Conservation (phyloP, 1,140 invertebrate genomes). For the Cherax quadricarinatus region DNA sequence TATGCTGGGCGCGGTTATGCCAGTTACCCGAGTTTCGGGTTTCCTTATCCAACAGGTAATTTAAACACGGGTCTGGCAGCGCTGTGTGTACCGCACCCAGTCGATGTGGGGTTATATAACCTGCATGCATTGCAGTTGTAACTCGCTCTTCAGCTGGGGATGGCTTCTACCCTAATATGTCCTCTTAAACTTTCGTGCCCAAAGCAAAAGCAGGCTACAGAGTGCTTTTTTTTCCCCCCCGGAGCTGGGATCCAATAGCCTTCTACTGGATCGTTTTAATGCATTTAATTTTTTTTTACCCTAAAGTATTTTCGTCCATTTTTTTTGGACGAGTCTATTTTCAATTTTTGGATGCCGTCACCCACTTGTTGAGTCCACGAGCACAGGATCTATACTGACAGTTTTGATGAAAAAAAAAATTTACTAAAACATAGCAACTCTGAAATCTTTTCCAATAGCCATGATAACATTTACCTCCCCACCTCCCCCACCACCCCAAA, state of each 20-base stretch:
- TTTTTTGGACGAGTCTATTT: constrained; percentile 29
- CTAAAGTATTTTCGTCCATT: neutral
- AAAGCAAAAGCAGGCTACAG: neutral
- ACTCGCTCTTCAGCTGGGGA: constrained; percentile 55
- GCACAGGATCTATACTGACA: constrained; percentile 57
- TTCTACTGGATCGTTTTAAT: constrained; percentile 28
- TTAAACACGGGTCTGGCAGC: constrained; percentile 83
- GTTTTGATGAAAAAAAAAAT: constrained; percentile 20
- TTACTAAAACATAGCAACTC: constrained; percentile 55
- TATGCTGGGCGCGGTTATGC: constrained; percentile 95
- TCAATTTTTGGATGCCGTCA: constrained; percentile 50
- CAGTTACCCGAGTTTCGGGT: constrained; percentile 97
- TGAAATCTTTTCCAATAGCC: constrained; percentile 40
- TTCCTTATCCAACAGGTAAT: constrained; percentile 97
- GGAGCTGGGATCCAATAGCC: neutral
- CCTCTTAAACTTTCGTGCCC: neutral
- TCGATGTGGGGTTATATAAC: constrained; percentile 80
- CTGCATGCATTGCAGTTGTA: constrained; percentile 74
- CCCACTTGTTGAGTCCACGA: constrained; percentile 58
- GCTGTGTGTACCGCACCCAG: constrained; percentile 80
- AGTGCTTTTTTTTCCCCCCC: neutral
- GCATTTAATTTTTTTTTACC: constrained; percentile 4
- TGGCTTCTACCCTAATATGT: constrained; percentile 5
- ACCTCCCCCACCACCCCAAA: no score
- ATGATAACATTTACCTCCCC: neutral